Percentiles rank a stretch among this genome's conserved stretches.
phyloP scores from a whole-genome alignment of 2,113 vertebrate genomes.

The Muntiacus reevesi region DNA sequence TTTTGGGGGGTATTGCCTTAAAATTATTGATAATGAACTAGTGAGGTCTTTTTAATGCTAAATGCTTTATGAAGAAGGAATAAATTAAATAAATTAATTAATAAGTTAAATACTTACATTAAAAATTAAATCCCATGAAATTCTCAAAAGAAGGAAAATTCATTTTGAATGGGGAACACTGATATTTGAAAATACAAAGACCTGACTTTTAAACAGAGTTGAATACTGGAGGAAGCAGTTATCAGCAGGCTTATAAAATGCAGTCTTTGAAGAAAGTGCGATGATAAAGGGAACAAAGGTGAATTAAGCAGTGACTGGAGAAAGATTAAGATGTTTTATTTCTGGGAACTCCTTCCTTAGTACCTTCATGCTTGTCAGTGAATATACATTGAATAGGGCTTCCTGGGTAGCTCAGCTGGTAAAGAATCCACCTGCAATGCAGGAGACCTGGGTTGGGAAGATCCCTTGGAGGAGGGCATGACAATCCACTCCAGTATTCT shows the following conservation, averaged over 20 bases:
- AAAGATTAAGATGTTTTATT: neutral
- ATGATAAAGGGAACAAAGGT: neutral
- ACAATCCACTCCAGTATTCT: neutral
- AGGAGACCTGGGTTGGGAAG: neutral
- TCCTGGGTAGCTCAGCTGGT: neutral
- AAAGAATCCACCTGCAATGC: neutral
- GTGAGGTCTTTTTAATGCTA: neutral
- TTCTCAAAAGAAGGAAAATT: neutral
- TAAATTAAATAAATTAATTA: neutral
- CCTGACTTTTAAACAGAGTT: neutral
- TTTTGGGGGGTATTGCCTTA: neutral
- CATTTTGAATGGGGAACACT: neutral
- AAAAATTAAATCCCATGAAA: neutral
- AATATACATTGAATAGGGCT: neutral
- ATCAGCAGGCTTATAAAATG: neutral
- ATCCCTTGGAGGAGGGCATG: neutral
- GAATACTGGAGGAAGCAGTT: neutral
- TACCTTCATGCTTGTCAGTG: neutral
- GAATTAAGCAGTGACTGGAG: neutral
- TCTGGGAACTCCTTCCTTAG: neutral
- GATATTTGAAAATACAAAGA: neutral
- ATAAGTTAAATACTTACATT: neutral
- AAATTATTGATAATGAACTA: neutral
- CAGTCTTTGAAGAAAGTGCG: neutral
- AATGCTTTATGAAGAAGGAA: neutral